Evolutionary conservation across 2,113 vertebrate genomes (phyloP), one percentile per base, ranked within the genome.

Genomic region (Perognathus longimembris): DNA sequence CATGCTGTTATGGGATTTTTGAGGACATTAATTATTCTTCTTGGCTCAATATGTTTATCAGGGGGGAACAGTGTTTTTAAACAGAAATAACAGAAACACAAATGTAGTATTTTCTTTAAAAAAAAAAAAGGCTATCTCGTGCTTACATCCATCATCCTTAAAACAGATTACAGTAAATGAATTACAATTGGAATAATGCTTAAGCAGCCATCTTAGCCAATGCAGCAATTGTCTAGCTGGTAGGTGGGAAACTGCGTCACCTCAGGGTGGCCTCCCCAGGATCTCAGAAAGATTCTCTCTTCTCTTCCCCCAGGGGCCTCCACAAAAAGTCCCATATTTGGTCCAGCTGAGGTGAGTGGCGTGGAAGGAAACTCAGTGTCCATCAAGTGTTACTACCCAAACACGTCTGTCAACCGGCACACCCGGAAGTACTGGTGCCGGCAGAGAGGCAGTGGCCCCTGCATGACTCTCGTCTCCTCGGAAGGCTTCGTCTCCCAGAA

Each of bases 381-480:
- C 0, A 92, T 98, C 82, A 95, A 6, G 0, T 98, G 98, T 93
- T 98, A 95, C 95, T 98, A 98, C 92, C 98, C 98, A 0, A 9
- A 36, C 64, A 94, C 95, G 0, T 18, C 36, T 0, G 92, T 97
- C 61, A 98, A 98, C 92, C 96, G 45, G 0, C 98, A 97, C 2
- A 92, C 90, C 54, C 97, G 98, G 6, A 98, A 98, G 17, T 98
- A 97, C 38, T 98, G 97, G 97, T 98, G 98, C 96, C 85, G 6
- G 50, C 66, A 93, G 30, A 50, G 61, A 0, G 2, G 67, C 67
- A 14, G 0, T 0, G 88, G 96, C 38, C 1, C 0, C 1, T 98
- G 98, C 17, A 0, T 0, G 0, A 98, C 98, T 1, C 0, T 98
- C 0, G 14, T 97, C 80, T 96, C 98, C 66, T 95, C 95, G 1